Conservation (phyloP, 2,888 invertebrate species). For the Dascillus cervinus region DNA sequence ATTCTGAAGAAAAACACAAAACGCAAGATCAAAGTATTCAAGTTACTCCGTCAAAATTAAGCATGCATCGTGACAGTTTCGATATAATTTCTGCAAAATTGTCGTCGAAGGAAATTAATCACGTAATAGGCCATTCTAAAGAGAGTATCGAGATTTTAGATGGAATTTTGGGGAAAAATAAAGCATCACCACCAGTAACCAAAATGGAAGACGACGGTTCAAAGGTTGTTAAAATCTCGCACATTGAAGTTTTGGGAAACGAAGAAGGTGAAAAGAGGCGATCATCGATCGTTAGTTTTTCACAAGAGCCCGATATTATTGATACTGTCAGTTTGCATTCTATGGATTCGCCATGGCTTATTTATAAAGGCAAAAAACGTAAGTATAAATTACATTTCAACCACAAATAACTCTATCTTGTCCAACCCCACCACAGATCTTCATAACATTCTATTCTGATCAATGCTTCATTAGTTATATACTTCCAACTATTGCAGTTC, state of each 20-base stretch:
- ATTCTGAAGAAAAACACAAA: no score
- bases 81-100: conserved; percentile 10
- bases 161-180: conserved; percentile 3
- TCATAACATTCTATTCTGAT: no score
- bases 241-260: conserved; percentile 24
- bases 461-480: no score
- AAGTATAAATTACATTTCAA: no score
- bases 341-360: conserved; percentile 15
- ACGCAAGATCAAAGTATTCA: no score
- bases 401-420: no score
- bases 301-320: conserved; percentile 10
- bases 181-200: neutral
- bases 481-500: no score
- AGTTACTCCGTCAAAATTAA: conserved; percentile 13
- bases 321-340: conserved; percentile 8
- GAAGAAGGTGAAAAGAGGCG: conserved; percentile 9
- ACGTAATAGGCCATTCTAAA: conserved; percentile 3
- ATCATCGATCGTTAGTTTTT: conserved; percentile 8
- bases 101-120: neutral
- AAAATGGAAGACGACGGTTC: conserved; percentile 5
- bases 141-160: conserved; percentile 11
- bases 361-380: conserved; percentile 10
- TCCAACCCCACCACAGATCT: no score
- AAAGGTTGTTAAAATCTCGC: conserved; percentile 20
- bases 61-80: conserved; percentile 15